Conservation (phyloP, 2,797 vertebrate genomes). For the Prionace glauca region DNA sequence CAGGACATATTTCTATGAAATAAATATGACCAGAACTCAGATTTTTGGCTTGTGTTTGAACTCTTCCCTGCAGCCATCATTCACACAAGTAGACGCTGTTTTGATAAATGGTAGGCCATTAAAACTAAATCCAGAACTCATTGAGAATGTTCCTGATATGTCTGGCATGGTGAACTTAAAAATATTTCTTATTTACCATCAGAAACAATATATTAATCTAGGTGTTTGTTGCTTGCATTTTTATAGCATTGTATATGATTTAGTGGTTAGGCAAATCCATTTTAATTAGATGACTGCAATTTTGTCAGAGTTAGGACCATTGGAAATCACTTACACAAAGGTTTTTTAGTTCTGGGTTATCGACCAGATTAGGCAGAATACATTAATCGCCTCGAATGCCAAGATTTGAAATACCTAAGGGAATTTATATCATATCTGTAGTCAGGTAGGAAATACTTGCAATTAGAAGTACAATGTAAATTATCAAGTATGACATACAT, state of each 20-base stretch:
- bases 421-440: background rate
- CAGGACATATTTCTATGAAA: background rate
- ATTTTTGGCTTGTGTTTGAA: background rate
- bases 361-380: background rate
- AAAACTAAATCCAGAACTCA: background rate
- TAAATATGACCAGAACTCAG: background rate
- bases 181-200: background rate
- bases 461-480: background rate
- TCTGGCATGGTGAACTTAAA: background rate
- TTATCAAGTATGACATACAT: background rate
- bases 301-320: background rate
- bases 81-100: background rate
- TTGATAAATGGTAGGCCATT: background rate
- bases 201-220: background rate
- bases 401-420: background rate
- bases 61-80: background rate
- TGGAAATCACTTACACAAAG: conserved; percentile 27
- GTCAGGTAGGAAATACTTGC: background rate
- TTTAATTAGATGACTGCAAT: background rate
- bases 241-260: background rate
- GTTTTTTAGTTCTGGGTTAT: conserved; percentile 8
- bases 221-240: background rate
- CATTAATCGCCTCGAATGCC: background rate
- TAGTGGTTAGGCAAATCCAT: background rate
- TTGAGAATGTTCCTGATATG: background rate